phyloP scores from a whole-genome alignment of 2,888 invertebrate genomes.

The Apotomis betuletana region DNA sequence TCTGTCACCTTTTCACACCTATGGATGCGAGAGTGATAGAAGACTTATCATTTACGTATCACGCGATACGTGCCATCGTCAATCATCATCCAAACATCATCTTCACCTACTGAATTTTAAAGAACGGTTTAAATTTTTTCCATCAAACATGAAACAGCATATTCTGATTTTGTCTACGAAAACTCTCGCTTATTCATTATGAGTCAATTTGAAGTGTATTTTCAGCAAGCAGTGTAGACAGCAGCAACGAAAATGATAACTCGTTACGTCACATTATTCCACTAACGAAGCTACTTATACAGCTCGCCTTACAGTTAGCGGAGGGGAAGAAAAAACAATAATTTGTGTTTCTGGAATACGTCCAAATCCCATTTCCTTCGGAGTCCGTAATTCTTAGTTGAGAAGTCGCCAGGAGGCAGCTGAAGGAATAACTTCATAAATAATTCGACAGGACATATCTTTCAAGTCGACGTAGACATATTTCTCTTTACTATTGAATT shows the following conservation, averaged over 20 bases:
- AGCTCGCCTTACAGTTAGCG: constrained; percentile 39
- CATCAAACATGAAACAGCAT: no score
- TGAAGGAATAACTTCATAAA: constrained; percentile 60
- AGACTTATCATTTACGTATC: no score
- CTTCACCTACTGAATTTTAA: no score
- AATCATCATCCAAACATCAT: no score
- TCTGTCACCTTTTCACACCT: no score
- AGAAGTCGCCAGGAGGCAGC: constrained; percentile 49
- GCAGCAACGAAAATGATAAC: constrained; percentile 35
- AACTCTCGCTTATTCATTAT: no score
- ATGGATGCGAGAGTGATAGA: no score
- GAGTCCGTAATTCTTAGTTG: constrained; percentile 50
- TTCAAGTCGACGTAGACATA: constrained; percentile 42
- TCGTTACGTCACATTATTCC: constrained; percentile 42
- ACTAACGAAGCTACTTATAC: constrained; percentile 43
- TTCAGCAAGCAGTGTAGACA: constrained; percentile 22
- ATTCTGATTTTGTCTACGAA: no score
- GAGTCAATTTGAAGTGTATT: no score
- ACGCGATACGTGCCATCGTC: no score
- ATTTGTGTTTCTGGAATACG: constrained; percentile 54
- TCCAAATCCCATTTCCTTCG: constrained; percentile 57
- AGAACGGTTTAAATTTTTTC: no score
- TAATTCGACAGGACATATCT: constrained; percentile 55
- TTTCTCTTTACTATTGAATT: constrained; percentile 17
- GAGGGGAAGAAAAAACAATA: constrained; percentile 52